Conservation (phyloP, 1,140 invertebrate genomes). For the Ctenoplectra terminalis region DNA sequence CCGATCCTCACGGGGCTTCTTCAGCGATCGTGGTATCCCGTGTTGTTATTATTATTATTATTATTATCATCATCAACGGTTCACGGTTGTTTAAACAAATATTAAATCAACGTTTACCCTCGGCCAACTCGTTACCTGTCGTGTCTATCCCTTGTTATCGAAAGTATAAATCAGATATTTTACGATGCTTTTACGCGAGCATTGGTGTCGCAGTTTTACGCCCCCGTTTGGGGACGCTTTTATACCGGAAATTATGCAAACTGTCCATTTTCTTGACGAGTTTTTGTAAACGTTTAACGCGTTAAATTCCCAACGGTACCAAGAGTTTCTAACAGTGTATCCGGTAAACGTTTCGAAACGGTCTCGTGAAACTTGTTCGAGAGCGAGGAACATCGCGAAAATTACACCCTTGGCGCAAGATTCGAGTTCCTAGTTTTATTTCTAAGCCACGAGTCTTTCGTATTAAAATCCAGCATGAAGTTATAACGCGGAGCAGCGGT, state of each 20-base stretch:
- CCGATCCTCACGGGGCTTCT: no score
- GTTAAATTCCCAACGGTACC: background rate
- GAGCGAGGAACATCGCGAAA: background rate
- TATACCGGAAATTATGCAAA: background rate
- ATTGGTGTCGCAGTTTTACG: background rate
- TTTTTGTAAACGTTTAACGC: background rate
- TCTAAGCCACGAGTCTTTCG: background rate
- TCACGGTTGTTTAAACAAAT: conserved; percentile 33
- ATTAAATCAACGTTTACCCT: conserved; percentile 5
- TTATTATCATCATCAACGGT: background rate
- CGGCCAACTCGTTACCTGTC: background rate
- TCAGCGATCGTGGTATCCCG: background rate
- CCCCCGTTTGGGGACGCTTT: background rate
- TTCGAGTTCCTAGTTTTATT: background rate
- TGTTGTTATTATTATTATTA: no score
- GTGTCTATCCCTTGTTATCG: background rate
- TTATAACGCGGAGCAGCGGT: conserved; percentile 13
- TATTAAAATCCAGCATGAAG: conserved; percentile 36
- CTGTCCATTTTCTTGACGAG: background rate
- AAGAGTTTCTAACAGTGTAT: background rate
- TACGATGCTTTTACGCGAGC: background rate
- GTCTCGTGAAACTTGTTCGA: background rate
- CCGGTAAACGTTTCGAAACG: background rate
- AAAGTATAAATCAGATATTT: conserved; percentile 14
- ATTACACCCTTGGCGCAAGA: background rate